Evolutionary conservation across 2,113 vertebrate genomes (phyloP), one percentile per base, ranked within the genome.

Genomic region (Cyphomyrus plagiostoma): DNA sequence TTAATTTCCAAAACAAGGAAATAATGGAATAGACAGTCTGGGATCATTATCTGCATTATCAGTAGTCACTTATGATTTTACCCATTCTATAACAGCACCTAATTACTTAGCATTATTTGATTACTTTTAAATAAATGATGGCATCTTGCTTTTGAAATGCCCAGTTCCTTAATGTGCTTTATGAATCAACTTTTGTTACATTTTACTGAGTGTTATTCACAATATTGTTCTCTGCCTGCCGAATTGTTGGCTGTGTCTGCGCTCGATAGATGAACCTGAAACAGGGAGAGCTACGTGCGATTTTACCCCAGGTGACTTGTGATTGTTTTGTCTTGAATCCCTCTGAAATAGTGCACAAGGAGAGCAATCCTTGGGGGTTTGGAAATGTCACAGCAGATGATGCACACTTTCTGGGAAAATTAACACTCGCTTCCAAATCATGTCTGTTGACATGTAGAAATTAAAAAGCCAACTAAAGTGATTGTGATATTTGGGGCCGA

Each of bases 391-490:
- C 30, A 80, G 58, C 66, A 26, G 11, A 3, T 21, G 17, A 21
- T 70, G 35, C 35, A 53, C 30, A 49, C 70, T 4, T 89, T 74
- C 50, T n/a, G 49, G 50, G n/a, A 17, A 17, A 70, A 52, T 35
- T 46, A 42, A 30, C 26, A n/a, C 39, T 89, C 70, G 4, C 26
- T 80, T 89, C 62, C 35, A 45, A 42, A 35, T 89, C 35, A 7
- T 19, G 50, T 11, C 48, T 45, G 19, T 46, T 5, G 9, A 23
- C 5, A 35, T 56, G 26, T 86, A 17, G 23, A 77, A 87, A 84
- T 49, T 15, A 53, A 19, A 70, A 53, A 86, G 92, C 89, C 80
- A 90, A 58, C 92, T 91, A 70, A 90, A 89, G 86, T 5, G 91
- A 82, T 87, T 82, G 48, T 89, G 88, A 77, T 89, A 89, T 90